phyloP scores from a whole-genome alignment of 2,888 invertebrate species.

The Leistus spinibarbis region DNA sequence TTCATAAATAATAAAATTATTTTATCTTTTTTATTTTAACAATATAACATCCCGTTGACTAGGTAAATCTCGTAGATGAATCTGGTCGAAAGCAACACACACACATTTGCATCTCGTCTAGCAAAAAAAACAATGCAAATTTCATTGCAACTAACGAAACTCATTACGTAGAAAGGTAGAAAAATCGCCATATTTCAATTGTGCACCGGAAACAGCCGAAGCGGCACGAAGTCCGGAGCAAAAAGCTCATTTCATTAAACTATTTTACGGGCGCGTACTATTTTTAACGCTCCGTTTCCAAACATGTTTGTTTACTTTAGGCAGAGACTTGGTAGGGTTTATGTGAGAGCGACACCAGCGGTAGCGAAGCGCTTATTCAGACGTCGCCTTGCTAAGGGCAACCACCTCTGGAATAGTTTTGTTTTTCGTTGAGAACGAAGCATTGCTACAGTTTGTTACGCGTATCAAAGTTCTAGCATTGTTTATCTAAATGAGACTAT shows the following conservation, averaged over 20 bases:
- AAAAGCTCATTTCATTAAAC: conserved; percentile 27
- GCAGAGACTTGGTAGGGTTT: background rate
- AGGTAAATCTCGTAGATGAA: background rate
- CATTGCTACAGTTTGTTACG: background rate
- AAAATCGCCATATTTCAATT: conserved; percentile 14
- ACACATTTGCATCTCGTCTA: background rate
- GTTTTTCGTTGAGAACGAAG: background rate
- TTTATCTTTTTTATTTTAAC: background rate
- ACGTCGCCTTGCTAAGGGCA: background rate
- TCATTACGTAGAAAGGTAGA: conserved; percentile 15
- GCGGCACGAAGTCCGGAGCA: background rate
- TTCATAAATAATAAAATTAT: no score
- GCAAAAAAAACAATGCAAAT: conserved; percentile 1
- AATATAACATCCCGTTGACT: background rate
- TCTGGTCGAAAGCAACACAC: background rate
- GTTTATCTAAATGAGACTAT: background rate
- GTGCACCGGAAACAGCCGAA: conserved; percentile 13
- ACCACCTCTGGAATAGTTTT: background rate
- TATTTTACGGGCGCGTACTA: conserved; percentile 18
- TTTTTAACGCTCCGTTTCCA: conserved; percentile 27
- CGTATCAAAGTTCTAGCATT: background rate
- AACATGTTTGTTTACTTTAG: conserved; percentile 25
- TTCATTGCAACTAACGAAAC: conserved; percentile 5
- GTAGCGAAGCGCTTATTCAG: background rate
- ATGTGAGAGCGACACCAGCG: background rate